Evolutionary conservation across 2,888 invertebrate species (phyloP).

Genomic region (Chaitophorus viminalis): DNA sequence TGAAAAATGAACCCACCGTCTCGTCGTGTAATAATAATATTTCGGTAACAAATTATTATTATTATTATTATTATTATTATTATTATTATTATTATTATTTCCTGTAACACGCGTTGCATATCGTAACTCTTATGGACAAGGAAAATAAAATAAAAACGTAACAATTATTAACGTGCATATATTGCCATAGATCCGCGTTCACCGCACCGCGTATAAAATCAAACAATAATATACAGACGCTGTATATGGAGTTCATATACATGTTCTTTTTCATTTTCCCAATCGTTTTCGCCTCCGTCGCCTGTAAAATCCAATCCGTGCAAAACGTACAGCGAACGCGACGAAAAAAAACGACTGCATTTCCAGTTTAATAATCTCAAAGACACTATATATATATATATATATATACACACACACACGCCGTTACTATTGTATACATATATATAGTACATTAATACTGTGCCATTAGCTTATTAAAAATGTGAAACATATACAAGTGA

Average conservation of each 20-base stretch:
- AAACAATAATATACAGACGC: too few relatives aligned
- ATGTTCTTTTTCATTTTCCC: too few relatives aligned
- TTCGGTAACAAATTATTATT: neutral
- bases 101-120: too few relatives aligned
- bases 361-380: neutral
- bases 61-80: neutral
- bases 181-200: neutral
- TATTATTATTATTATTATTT: too few relatives aligned
- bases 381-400: neutral
- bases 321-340: neutral
- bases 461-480: conserved; percentile 56
- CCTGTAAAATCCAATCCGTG: neutral
- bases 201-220: too few relatives aligned
- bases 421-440: neutral
- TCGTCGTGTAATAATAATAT: neutral
- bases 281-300: neutral
- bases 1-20: neutral
- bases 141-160: too few relatives aligned
- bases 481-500: neutral
- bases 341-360: neutral
- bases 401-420: too few relatives aligned
- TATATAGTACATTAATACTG: neutral
- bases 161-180: too few relatives aligned
- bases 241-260: too few relatives aligned
- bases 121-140: too few relatives aligned